Percentiles rank a stretch among this genome's conserved stretches.
These are phyloP conservation scores for Oopsacas minuta DNA, from an alignment of 37 sponge, comb jelly and placozoan genomes.

Conservation along the genomic window DNA sequence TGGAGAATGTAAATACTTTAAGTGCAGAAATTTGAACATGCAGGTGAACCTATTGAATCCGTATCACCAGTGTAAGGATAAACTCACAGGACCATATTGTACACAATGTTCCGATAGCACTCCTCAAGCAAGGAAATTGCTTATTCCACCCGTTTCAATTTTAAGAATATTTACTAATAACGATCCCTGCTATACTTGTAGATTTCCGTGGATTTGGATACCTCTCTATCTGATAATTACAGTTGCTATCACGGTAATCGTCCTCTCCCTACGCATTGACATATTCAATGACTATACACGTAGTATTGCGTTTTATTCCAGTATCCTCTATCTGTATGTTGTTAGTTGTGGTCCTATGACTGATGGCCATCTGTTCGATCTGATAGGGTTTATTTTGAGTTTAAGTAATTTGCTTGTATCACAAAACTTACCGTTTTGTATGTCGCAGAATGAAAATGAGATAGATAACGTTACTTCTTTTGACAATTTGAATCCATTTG, in stretches of 20 bases:
- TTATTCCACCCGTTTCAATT: background rate
- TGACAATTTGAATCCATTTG: background rate
- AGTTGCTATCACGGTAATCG: background rate
- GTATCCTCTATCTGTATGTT: background rate
- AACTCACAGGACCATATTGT: background rate
- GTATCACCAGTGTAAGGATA: background rate
- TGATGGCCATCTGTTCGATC: background rate
- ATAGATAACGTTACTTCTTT: background rate
- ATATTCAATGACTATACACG: conserved; percentile 4
- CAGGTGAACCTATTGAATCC: background rate
- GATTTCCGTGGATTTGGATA: background rate
- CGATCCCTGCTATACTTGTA: background rate
- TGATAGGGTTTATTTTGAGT: background rate
- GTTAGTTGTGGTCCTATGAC: background rate
- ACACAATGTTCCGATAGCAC: background rate
- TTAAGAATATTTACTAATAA: background rate
- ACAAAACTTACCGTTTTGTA: background rate
- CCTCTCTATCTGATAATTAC: background rate
- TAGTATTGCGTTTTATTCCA: conserved; percentile 5
- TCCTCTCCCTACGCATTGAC: background rate
- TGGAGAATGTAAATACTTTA: background rate
- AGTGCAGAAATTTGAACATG: background rate
- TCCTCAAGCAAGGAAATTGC: background rate
- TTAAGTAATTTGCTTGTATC: background rate
- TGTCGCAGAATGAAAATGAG: background rate